phyloP scores from a whole-genome alignment of 2,888 invertebrate species.

The Agrochola litura region DNA sequence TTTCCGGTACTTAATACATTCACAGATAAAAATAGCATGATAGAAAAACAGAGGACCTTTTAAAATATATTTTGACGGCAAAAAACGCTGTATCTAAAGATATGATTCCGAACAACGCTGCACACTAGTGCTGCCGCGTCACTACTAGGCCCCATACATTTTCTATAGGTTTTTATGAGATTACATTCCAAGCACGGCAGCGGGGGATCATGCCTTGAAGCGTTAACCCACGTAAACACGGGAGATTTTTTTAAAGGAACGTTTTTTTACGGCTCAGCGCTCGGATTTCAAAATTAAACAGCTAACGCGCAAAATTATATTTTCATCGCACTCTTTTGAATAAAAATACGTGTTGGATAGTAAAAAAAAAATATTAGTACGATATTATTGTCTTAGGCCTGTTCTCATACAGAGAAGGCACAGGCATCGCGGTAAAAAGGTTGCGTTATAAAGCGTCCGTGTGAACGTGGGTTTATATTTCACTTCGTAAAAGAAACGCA shows the following conservation, averaged over 20 bases:
- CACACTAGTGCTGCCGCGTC: too few relatives aligned
- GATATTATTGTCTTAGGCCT: not conserved
- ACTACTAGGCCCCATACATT: too few relatives aligned
- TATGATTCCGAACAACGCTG: too few relatives aligned
- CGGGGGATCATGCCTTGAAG: too few relatives aligned
- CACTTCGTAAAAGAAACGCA: not conserved
- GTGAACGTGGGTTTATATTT: not conserved
- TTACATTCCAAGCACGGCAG: too few relatives aligned
- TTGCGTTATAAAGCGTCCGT: not conserved
- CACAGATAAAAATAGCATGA: conserved; percentile 9
- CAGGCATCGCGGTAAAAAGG: not conserved
- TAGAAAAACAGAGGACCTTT: conserved; percentile 1
- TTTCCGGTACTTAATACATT: conserved; percentile 33
- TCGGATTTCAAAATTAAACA: not conserved
- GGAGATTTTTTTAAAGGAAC: not conserved
- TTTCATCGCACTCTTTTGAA: not conserved
- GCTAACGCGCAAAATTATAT: not conserved
- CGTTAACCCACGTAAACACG: too few relatives aligned
- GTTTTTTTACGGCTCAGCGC: not conserved
- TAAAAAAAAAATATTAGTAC: not conserved
- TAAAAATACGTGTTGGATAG: not conserved
- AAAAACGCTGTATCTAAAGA: not conserved
- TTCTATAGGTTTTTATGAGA: too few relatives aligned
- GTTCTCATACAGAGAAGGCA: too few relatives aligned
- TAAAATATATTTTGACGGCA: not conserved